Base-by-base conservation (phyloP, 64 coral and sea anemone genomes). In the Porites australiensis region DNA sequence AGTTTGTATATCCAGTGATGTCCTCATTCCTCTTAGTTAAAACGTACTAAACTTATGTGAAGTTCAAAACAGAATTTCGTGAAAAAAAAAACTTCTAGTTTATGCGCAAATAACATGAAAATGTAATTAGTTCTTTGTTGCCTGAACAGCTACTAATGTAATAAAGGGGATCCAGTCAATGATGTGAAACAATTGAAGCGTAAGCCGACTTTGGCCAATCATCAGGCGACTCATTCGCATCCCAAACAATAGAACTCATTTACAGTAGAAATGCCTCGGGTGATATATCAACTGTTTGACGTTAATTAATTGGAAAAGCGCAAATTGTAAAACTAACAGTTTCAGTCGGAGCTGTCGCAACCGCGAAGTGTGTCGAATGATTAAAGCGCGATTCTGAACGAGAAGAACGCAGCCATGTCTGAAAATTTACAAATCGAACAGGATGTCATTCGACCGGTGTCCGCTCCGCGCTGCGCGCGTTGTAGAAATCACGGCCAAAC, bases 261-360 rank as follows among this genome's bases (percentile, higher is more conserved):
- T 83, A 94, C 77, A 84, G 69, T 66, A 84, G 73, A 94, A 94
- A 94, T 88, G 84, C 92, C 65, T 59, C 63, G 73, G 92, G 76
- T 89, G 86, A 94, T 94, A 75, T 84, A 89, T 94, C 92, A 94
- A 94, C 87, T 94, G 87, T 82, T 69, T 94, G 95, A 89, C 91
- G 90, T 84, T 97, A 91, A 97, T 97, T 97, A 94, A 88, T 89
- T 94, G 64, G 74, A 87, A 94, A 97, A 88, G 70, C 88, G 82
- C 88, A 94, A 97, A 94, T 94, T 94, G 88, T 21, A 94, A 94
- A 97, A 91, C 92, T 94, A 94, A 94, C 91, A 91, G 87, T 93
- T 93, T 92, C 77, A 78, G 72, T 94, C 44, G 19, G 50, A 80
- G 54, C 55, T 92, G 71, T 93, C 59, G 83, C 69, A 77, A 83